phyloP scores from a whole-genome alignment of 2,888 invertebrate genomes.

The Lepidocyrtinus sp. region DNA sequence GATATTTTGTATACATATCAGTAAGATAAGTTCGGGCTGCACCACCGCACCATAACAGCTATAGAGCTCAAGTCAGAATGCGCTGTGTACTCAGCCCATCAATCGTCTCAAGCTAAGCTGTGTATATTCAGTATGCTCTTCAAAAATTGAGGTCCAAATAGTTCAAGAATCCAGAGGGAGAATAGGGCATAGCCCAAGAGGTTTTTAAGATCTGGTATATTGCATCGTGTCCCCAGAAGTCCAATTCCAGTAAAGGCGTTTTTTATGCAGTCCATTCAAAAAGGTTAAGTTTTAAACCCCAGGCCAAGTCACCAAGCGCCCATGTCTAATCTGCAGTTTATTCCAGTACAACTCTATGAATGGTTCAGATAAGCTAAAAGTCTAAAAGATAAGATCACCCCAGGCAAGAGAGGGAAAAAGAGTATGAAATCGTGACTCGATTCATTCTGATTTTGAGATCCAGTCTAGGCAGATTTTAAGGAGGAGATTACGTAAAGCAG shows the following conservation, averaged over 20 bases:
- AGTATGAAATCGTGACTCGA: conserved; percentile 42
- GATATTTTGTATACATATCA: neutral
- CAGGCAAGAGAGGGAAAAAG: conserved; percentile 1
- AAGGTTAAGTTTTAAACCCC: too few relatives aligned
- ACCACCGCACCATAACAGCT: neutral
- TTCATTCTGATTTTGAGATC: conserved; percentile 22
- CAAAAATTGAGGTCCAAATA: conserved; percentile 12
- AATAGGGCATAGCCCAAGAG: neutral
- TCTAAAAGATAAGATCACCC: neutral
- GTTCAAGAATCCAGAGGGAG: neutral
- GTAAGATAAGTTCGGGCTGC: neutral
- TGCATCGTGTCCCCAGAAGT: neutral
- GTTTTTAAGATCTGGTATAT: neutral
- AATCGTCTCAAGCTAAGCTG: conserved; percentile 13
- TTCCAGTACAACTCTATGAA: too few relatives aligned
- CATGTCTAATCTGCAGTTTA: too few relatives aligned
- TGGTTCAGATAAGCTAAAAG: neutral
- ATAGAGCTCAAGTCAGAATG: conserved; percentile 25
- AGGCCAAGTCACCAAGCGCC: too few relatives aligned
- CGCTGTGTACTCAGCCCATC: conserved; percentile 40
- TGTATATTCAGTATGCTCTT: neutral
- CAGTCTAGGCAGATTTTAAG: neutral
- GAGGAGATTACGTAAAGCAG: too few relatives aligned
- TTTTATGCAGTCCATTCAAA: too few relatives aligned
- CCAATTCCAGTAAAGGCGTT: neutral